Percentiles rank a stretch among this genome's conserved stretches.
Conservation (phyloP, 2,113 vertebrate species). For the Blennius ocellaris region DNA sequence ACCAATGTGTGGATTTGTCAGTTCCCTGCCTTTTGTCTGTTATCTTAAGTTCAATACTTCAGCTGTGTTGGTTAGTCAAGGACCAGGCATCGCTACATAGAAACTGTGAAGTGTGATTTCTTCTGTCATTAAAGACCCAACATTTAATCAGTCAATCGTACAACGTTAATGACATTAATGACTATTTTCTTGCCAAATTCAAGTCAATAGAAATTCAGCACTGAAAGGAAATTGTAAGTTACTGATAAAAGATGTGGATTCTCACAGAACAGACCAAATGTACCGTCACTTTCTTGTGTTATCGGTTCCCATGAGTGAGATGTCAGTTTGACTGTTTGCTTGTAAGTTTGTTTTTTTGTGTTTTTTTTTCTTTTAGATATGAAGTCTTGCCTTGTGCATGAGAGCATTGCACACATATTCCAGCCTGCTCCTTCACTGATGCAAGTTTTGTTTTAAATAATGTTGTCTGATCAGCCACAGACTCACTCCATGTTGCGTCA, state of each 20-base stretch:
- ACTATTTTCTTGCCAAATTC: neutral
- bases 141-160: neutral
- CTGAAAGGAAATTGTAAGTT: neutral
- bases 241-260: neutral
- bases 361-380: neutral
- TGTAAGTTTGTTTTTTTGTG: neutral
- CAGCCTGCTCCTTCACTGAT: conserved; percentile 8
- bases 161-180: neutral
- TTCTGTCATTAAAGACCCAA: neutral
- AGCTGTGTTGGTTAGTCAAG: neutral
- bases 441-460: conserved; percentile 47
- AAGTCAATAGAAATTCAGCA: neutral
- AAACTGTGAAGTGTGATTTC: neutral
- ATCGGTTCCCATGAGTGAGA: conserved; percentile 3
- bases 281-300: neutral
- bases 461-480: conserved; percentile 38
- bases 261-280: neutral
- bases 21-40: neutral
- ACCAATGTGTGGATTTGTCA: neutral
- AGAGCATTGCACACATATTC: conserved; percentile 16
- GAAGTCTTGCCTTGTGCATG: conserved; percentile 15
- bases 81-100: neutral
- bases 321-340: conserved; percentile 32
- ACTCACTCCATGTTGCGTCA: conserved; percentile 12
- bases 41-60: neutral